Conservation (phyloP, 2,888 invertebrate species). For the Trichogramma evanescens region DNA sequence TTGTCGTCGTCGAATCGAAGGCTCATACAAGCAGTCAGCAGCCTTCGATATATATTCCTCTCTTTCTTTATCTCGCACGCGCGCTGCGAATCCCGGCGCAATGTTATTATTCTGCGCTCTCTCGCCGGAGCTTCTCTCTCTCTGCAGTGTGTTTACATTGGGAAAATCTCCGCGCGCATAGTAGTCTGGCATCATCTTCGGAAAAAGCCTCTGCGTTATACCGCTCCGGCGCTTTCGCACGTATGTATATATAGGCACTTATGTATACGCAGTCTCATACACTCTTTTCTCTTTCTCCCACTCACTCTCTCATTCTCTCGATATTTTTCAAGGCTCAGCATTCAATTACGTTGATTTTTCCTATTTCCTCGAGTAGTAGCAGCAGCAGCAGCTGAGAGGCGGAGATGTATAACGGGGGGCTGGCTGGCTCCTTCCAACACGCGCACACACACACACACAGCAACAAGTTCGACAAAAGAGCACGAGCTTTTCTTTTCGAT, state of each 20-base stretch:
- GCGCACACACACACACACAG: not conserved
- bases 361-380: too few relatives aligned
- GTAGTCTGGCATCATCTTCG: not conserved
- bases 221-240: too few relatives aligned
- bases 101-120: not conserved
- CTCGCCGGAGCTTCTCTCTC: not conserved
- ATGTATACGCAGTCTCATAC: not conserved
- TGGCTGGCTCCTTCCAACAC: not conserved
- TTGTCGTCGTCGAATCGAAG: too few relatives aligned
- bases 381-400: too few relatives aligned
- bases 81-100: not conserved
- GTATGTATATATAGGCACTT: not conserved
- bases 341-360: conserved; percentile 15
- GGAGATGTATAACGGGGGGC: not conserved
- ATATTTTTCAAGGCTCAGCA: not conserved
- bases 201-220: not conserved
- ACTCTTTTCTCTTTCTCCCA: not conserved
- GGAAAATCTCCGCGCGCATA: conserved; percentile 3
- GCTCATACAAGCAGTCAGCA: too few relatives aligned
- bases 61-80: not conserved
- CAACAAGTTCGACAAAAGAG: conserved; percentile 12
- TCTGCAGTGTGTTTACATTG: conserved; percentile 1
- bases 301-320: not conserved
- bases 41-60: too few relatives aligned
- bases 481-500: not conserved